Evolutionary conservation across 2,888 invertebrate species (phyloP).

Genomic region (Lymantria monacha): DNA sequence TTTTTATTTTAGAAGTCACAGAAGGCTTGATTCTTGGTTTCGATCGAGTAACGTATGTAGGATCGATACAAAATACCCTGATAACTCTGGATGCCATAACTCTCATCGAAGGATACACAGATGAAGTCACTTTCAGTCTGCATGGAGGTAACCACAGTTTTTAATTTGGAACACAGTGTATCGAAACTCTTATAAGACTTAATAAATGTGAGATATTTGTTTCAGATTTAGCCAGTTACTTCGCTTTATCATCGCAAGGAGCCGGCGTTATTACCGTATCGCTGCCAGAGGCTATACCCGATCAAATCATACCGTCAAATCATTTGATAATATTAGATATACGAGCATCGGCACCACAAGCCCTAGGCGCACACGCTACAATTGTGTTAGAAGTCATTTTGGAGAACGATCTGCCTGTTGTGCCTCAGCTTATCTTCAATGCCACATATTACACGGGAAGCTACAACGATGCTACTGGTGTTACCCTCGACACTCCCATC

Average conservation of each 20-base stretch:
- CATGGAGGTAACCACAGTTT: conserved; percentile 31
- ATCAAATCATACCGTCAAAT: conserved; percentile 22
- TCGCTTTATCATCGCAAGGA: conserved; percentile 9
- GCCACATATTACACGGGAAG: conserved; percentile 37
- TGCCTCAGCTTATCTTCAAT: conserved; percentile 18
- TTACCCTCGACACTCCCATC: conserved; percentile 30
- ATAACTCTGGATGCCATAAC: conserved; percentile 32
- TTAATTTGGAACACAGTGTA: background rate
- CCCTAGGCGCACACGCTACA: conserved; percentile 25
- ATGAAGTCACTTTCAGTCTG: conserved; percentile 32
- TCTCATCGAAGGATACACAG: conserved; percentile 35
- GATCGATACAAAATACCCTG: conserved; percentile 19
- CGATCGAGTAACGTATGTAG: conserved; percentile 24
- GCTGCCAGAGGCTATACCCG: conserved; percentile 23
- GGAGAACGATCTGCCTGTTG: conserved; percentile 3
- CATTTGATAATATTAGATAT: conserved; percentile 26
- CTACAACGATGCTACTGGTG: conserved; percentile 25
- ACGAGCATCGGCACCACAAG: conserved; percentile 23
- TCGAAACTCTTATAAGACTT: background rate
- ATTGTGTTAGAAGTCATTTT: conserved; percentile 27
- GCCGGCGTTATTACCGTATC: conserved; percentile 16
- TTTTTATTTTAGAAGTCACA: conserved; percentile 2
- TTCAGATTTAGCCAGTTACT: conserved; percentile 25
- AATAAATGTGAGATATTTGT: background rate
- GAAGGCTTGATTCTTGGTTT: conserved; percentile 6